Evolutionary conservation across 2,888 invertebrate species (phyloP), one percentile per base, ranked within the genome.

Genomic region (Calephelis perditalis): DNA sequence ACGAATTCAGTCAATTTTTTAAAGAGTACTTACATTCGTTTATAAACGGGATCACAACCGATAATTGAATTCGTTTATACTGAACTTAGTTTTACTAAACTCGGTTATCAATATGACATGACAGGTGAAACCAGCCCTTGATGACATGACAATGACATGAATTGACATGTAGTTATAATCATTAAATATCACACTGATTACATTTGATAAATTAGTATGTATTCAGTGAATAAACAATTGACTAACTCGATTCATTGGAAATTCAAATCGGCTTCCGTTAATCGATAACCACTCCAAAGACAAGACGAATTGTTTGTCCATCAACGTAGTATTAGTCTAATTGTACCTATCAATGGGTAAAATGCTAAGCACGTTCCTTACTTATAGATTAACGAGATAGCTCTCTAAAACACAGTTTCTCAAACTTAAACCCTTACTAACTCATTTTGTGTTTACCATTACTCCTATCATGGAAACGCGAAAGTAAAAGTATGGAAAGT

Each of bases 301-400:
- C 80, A 86, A 82, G 84, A 87, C 81, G 84, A 86, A 86, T 86
- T 72, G 79, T 77, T 75, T 71, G 75, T 72, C 75, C 71, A 72
- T 73, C 72, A 68, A 65, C 72, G 60, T 68, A 71, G 72, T 77
- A 75, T 75, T 69, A 73, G 74, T 73, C 46, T 62, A 65, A 66
- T 67, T 66, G 60, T 65, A 63, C 66, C 63, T 56, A 60, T 52
- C 59, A 57, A 56, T 47, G 62, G 56, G 26, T 37, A 36, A 60
- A 46, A 83, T 79, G 75, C 81, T 70, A 73, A 73, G 76, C 82
- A 84, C 82, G 82, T 81, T 73, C 73, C 74, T 70, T 75, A 76
- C 76, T 75, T 66, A 66, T 62, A 61, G 71, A 71, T 70, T 68
- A 68, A 70, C 68, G 55, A 44, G 12, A 44, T 55, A 55, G 37